Conservation (phyloP, 2,888 invertebrate genomes). For the Euspilapteryx auroguttella region DNA sequence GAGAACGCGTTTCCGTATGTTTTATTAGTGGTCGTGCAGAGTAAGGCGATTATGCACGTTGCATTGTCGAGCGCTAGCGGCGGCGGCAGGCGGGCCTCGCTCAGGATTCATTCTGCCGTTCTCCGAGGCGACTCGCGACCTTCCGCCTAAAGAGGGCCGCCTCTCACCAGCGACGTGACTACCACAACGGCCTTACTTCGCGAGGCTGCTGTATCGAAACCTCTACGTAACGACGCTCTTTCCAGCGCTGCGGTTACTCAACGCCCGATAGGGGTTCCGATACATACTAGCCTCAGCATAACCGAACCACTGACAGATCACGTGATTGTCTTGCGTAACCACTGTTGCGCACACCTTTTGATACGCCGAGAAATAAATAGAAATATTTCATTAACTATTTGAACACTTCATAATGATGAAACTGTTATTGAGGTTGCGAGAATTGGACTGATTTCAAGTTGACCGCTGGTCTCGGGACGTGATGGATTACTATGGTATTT, state of each 20-base stretch:
- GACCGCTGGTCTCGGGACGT: no score
- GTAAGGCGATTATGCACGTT: no score
- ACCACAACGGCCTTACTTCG: slow-evolving; percentile 56
- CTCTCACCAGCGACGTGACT: slow-evolving; percentile 49
- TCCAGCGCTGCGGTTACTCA: slow-evolving; percentile 46
- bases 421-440: slow-evolving; percentile 23
- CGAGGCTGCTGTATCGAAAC: slow-evolving; percentile 60
- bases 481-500: no score
- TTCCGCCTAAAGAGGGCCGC: slow-evolving; percentile 51
- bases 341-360: slow-evolving; percentile 41
- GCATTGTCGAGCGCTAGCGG: no score
- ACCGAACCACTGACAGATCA: slow-evolving; percentile 42
- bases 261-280: slow-evolving; percentile 47
- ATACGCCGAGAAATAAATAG: slow-evolving; percentile 42
- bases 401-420: slow-evolving; percentile 28
- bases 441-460: slow-evolving; percentile 12
- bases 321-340: slow-evolving; percentile 48
- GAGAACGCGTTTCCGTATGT: background rate
- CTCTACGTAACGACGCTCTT: slow-evolving; percentile 56
- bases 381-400: slow-evolving; percentile 33
- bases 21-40: background rate
- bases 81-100: slow-evolving; percentile 31
- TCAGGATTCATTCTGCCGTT: slow-evolving; percentile 47
- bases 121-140: slow-evolving; percentile 43
- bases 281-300: slow-evolving; percentile 38